Evolutionary conservation across 2,888 invertebrate species (phyloP), one percentile per base, ranked within the genome.

Genomic region (Venusia cambrica): DNA sequence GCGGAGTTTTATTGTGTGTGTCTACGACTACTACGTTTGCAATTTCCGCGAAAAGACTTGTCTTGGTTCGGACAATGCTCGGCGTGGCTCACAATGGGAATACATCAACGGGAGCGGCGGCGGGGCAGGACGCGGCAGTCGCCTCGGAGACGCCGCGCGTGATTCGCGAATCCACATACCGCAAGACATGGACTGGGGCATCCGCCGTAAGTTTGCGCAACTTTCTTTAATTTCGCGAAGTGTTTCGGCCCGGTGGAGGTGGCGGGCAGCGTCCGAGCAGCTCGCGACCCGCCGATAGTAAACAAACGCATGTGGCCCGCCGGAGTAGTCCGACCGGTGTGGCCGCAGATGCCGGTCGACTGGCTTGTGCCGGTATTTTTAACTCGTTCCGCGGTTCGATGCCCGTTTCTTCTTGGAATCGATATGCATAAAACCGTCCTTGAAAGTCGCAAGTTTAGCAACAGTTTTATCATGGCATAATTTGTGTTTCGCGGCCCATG

Each of bases 301-400:
- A 87, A 87, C 85, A 87, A 84, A 85, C 81, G 78, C 84, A 85
- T 84, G 85, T 83, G 85, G 64, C 68, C 51, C 62, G 56, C 53
- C 61, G 46, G 66, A 80, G 74, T 73, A 77, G 84, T 83, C 70
- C 50, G 78, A 83, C 85, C 83, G 81, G 84, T 85, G 77, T 79
- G 70, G 58, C 69, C 79, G 73, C 81, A 73, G 79, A 80, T 75
- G 81, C 79, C 84, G 76, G 81, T 76, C 74, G 73, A 62, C 73
- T 69, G 67, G 72, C 66, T 67, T 57, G 63, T 63, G 66, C 60
- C 69, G 80, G 76, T 87, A 85, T 87, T 85, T 87, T 84, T 85
- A 87, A 87, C 85, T 75, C 78, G 83, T 78, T 81, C 63, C 70
- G 73, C 79, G 73, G 85, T 87, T 85, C 84, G 85, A 84, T 81